Evolutionary conservation across 2,113 vertebrate species (phyloP), one percentile per base, ranked within the genome.

Genomic region (Stictonetta naevosa): DNA sequence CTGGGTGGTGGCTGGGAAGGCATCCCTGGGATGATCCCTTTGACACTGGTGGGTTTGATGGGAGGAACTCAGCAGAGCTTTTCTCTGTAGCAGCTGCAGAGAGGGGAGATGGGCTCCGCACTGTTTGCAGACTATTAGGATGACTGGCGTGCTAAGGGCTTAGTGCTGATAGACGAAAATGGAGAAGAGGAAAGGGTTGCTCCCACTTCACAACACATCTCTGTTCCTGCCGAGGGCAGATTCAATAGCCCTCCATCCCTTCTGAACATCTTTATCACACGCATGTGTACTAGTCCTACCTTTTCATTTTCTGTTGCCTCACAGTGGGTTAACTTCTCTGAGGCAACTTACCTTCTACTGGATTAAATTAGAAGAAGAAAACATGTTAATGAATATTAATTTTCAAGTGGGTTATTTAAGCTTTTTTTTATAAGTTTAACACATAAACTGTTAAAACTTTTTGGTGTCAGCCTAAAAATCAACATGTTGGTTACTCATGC

Each of bases 341-440:
- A 58, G 44, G 22, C 44, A 83, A 67, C 36, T 82, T 19, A 44
- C 0, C 2, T 84, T 50, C 62, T 34, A 82, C 40, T 55, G 44
- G 23, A 73, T 23, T 36, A 82, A 90, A 92, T 23, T 85, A 46
- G 53, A 95, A 38, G 38, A 78, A 93, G 90, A 36, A 81, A 13
- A 12, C 8, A 62, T 26, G 18, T 33, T 38, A 50, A 84, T 89
- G 56, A 89, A 38, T 38, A 81, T 82, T 92, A 83, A 78, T 48
- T 93, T 22, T 48, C 59, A 83, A 60, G 48, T 2, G 2, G 10
- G 20, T 89, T 93, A 92, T 53, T 95, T 48, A 68, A 92, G 22
- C 11, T 84, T 50, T 56, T 93, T 78, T 60, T 55, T 56, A 88
- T 95, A 78, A 95, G 81, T 94, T 94, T 86, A 68, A 78, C 63